Evolutionary conservation across 2,888 invertebrate species (phyloP).

Genomic region (Pardosa pseudoannulata): DNA sequence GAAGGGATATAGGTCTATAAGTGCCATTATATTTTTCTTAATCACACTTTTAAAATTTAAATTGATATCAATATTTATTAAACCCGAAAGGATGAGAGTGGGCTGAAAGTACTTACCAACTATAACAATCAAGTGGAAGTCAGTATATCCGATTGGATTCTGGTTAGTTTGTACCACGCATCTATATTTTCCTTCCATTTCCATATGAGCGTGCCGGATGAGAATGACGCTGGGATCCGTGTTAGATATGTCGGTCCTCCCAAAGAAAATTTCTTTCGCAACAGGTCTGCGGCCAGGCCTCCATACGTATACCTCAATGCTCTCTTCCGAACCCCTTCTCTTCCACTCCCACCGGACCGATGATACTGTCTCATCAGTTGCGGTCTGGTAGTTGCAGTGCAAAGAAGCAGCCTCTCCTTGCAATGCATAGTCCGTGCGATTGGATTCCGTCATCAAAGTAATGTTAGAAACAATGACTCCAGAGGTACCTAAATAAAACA

Average conservation of each 20-base stretch:
- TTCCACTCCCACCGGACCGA: slow-evolving; percentile 68
- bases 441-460: slow-evolving; percentile 51
- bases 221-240: slow-evolving; percentile 58
- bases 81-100: no score
- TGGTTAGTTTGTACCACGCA: slow-evolving; percentile 71
- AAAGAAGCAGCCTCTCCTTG: slow-evolving; percentile 56
- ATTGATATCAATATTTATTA: no score
- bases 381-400: slow-evolving; percentile 61
- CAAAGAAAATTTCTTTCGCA: slow-evolving; percentile 60
- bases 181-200: slow-evolving; percentile 64
- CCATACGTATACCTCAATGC: slow-evolving; percentile 63
- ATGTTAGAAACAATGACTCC: slow-evolving; percentile 66
- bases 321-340: slow-evolving; percentile 48
- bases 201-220: slow-evolving; percentile 59
- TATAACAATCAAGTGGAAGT: slow-evolving; percentile 61
- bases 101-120: slow-evolving; percentile 70
- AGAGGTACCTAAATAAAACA: slow-evolving; percentile 36
- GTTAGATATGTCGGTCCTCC: slow-evolving; percentile 58
- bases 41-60: no score
- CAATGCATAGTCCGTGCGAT: slow-evolving; percentile 57
- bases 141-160: slow-evolving; percentile 36
- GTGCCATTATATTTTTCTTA: no score
- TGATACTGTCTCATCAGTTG: slow-evolving; percentile 56
- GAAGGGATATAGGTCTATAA: no score
- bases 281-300: slow-evolving; percentile 62